Percentiles rank a stretch among this genome's conserved stretches.
These are phyloP conservation scores for Trichechus manatus DNA, from an alignment of 2,113 vertebrate genomes.

Conservation along the genomic window DNA sequence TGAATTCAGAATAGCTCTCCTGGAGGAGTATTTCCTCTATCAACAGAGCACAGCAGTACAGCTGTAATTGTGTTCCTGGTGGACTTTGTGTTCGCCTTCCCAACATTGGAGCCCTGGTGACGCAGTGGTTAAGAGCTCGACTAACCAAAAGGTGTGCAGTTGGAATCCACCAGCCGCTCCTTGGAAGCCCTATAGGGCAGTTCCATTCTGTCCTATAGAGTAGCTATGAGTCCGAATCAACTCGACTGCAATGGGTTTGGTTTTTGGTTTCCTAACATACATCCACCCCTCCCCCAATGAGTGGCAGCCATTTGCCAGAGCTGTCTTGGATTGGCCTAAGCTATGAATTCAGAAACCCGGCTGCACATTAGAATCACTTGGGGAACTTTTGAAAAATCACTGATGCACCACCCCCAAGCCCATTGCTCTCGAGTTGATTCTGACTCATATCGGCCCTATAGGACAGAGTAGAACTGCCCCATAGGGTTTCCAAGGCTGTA, in stretches of 20 bases:
- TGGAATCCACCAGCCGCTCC: too few species aligned
- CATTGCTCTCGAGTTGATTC: neutral
- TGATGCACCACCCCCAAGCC: neutral
- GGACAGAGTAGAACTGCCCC: neutral
- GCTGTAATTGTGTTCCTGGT: neutral
- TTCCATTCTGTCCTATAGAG: too few species aligned
- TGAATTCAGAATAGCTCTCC: neutral
- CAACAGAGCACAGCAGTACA: too few species aligned
- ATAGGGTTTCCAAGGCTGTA: neutral
- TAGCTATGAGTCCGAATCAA: too few species aligned
- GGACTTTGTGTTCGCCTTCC: neutral
- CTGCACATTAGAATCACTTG: neutral
- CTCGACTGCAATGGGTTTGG: too few species aligned
- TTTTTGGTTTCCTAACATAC: too few species aligned
- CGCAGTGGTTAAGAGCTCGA: too few species aligned
- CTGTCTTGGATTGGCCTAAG: neutral
- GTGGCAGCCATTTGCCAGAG: neutral
- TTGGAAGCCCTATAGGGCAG: too few species aligned
- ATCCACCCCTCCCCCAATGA: too few species aligned
- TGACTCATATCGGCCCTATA: neutral
- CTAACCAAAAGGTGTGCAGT: too few species aligned
- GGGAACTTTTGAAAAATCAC: neutral
- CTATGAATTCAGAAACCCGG: neutral
- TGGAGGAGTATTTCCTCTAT: neutral
- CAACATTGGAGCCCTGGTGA: too few species aligned